Percentiles rank a stretch among this genome's conserved stretches.
These are phyloP conservation scores for Chelonus insularis DNA, from an alignment of 1,140 invertebrate genomes.

Conservation along the genomic window DNA sequence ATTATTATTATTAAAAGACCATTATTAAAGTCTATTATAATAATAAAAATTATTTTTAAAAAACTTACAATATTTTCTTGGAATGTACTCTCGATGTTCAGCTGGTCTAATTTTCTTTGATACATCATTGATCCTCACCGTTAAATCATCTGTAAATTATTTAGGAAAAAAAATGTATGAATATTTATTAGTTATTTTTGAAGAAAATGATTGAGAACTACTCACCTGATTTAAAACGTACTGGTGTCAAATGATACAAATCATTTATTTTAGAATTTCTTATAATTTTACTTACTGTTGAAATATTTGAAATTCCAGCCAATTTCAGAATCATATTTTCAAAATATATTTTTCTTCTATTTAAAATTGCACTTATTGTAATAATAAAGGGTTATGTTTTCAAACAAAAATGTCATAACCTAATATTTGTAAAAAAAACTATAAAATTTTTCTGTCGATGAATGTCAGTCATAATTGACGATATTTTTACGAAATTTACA, in stretches of 20 bases:
- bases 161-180: conserved; percentile 1
- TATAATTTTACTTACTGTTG: conserved; percentile 32
- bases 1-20: conserved; percentile 25
- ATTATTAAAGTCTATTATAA: conserved; percentile 18
- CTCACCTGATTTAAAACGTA: conserved; percentile 42
- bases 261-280: conserved; percentile 25
- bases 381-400: too few relatives aligned
- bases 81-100: conserved; percentile 78
- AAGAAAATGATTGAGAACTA: neutral
- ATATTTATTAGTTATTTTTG: neutral
- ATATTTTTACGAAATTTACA: too few relatives aligned
- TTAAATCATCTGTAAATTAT: conserved; percentile 39
- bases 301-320: too few relatives aligned
- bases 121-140: conserved; percentile 76
- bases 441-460: too few relatives aligned
- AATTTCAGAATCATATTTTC: too few relatives aligned
- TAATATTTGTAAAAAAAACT: too few relatives aligned
- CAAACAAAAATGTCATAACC: too few relatives aligned
- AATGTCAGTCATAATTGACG: too few relatives aligned
- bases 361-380: too few relatives aligned
- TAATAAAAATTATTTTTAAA: conserved; percentile 34
- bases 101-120: conserved; percentile 67
- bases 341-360: too few relatives aligned
- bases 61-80: conserved; percentile 79
- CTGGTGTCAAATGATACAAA: conserved; percentile 32